Percentiles rank a stretch among this genome's conserved stretches.
These are phyloP conservation scores for Damaliscus lunatus DNA, from an alignment of 2,113 vertebrate genomes.

Conservation along the genomic window DNA sequence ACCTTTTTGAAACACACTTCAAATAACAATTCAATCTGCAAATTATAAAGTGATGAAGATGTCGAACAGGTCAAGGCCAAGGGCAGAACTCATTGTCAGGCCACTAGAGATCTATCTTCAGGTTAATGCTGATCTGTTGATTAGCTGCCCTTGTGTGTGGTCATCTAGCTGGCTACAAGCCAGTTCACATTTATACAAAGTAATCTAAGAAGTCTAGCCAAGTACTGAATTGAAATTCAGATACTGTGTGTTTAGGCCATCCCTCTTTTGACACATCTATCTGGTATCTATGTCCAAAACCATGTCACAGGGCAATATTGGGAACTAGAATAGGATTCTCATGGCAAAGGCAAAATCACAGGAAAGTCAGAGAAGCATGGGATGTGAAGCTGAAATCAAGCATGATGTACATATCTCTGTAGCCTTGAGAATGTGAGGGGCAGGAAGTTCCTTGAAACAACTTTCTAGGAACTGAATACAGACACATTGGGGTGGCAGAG, in stretches of 20 bases:
- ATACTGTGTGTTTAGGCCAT: background rate
- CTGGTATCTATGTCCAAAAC: background rate
- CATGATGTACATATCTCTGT: background rate
- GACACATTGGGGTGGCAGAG: background rate
- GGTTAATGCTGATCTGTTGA: background rate
- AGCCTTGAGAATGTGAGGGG: background rate
- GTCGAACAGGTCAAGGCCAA: conserved; percentile 38
- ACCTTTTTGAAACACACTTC: conserved; percentile 38
- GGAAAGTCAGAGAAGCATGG: background rate
- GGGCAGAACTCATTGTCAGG: conserved; percentile 19
- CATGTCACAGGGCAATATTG: background rate
- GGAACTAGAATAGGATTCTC: background rate
- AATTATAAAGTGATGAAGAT: conserved; percentile 29
- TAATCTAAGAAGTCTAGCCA: background rate
- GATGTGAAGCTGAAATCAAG: background rate
- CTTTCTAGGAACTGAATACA: background rate
- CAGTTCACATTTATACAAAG: background rate
- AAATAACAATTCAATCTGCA: conserved; percentile 46
- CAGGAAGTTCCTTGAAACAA: background rate
- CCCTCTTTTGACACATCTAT: background rate
- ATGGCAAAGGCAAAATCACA: background rate
- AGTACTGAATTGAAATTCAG: background rate
- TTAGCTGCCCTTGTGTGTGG: background rate
- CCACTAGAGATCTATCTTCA: background rate
- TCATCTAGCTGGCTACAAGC: background rate